Percentiles rank a stretch among this genome's conserved stretches.
phyloP scores from a whole-genome alignment of 1,140 invertebrate species.

The Chironomus striatipennis region DNA sequence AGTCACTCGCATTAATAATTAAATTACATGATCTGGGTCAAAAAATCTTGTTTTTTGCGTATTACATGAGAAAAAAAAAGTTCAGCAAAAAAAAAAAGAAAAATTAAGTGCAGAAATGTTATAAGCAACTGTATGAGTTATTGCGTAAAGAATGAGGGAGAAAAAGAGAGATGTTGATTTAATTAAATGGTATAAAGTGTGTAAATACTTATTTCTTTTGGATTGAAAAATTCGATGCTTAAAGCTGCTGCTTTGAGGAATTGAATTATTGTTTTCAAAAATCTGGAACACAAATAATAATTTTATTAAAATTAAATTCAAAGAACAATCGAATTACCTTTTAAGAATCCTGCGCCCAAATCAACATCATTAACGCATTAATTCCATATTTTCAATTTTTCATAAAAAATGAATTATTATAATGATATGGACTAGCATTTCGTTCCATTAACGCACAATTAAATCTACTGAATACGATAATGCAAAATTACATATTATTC shows the following conservation, averaged over 20 bases:
- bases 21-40: conserved; percentile 1
- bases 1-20: background rate
- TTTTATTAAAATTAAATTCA: too few species aligned
- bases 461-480: background rate
- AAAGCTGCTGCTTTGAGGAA: too few species aligned
- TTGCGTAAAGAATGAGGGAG: background rate
- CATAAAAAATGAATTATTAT: background rate
- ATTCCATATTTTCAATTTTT: too few species aligned
- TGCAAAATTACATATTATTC: conserved; percentile 6
- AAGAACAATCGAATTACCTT: too few species aligned
- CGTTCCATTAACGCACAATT: background rate
- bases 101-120: conserved; percentile 13
- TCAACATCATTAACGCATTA: too few species aligned
- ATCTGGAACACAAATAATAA: too few species aligned
- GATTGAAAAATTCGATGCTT: too few species aligned
- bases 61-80: background rate
- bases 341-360: too few species aligned
- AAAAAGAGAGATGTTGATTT: background rate
- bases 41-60: conserved; percentile 1
- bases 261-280: too few species aligned
- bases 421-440: background rate
- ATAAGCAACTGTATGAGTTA: background rate
- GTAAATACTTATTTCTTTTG: too few species aligned
- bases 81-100: background rate
- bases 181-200: background rate